These are phyloP conservation scores for Diorhabda carinulata DNA, from an alignment of 1,140 invertebrate species.

Conservation along the genomic window DNA sequence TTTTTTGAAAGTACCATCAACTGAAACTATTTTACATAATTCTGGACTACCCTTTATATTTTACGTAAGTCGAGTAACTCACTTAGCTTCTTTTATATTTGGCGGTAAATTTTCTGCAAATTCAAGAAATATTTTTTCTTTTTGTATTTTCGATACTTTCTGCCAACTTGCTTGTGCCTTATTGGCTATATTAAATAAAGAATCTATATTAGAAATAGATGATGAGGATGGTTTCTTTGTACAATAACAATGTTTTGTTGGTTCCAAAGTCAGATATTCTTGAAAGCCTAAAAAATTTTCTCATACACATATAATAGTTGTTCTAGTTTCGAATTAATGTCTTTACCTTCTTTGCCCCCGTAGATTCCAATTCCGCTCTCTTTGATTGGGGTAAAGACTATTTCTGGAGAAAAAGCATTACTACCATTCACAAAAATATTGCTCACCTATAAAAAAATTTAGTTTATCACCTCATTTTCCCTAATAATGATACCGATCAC, in stretches of 20 bases:
- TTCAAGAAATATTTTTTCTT: conserved; percentile 32
- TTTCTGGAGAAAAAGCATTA: conserved; percentile 52
- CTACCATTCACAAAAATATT: conserved; percentile 59
- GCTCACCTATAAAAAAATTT: conserved; percentile 44
- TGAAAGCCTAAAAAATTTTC: background rate
- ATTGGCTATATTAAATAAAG: conserved; percentile 48
- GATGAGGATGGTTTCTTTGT: background rate
- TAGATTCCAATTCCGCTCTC: conserved; percentile 51
- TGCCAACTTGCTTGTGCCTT: conserved; percentile 48
- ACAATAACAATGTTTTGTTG: conserved; percentile 51
- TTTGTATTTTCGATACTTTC: conserved; percentile 25
- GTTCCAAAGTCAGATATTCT: background rate
- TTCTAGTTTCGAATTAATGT: background rate
- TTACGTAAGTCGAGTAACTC: too few relatives aligned
- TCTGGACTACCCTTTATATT: too few relatives aligned
- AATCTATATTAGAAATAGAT: background rate
- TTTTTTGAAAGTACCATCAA: too few relatives aligned
- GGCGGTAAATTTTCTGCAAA: conserved; percentile 11
- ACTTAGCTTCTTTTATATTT: background rate
- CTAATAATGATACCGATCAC: background rate
- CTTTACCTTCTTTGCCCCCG: conserved; percentile 44
- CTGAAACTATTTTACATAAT: too few relatives aligned
- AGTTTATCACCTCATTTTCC: background rate
- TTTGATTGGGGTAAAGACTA: conserved; percentile 52
- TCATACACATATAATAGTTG: conserved; percentile 14